Base-by-base conservation (phyloP, 2,797 vertebrate species). In the Thunnus albacares region DNA sequence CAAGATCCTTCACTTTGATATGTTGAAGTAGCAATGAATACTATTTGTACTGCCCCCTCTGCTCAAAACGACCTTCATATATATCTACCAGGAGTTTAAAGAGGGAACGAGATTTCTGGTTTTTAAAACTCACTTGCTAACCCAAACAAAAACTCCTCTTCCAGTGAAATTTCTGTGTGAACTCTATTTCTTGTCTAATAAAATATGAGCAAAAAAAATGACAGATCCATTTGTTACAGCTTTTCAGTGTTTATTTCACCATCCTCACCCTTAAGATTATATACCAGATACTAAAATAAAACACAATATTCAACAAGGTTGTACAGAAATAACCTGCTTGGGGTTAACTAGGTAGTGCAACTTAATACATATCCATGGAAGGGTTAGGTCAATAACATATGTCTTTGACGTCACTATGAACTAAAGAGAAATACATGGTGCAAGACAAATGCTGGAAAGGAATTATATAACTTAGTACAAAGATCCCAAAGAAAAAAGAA, bases 161-260 rank as follows among this genome's bases (percentile, higher is more conserved):
- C 15, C 12, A 26, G 9, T 22, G 4, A 33, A 33, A 33, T 33
- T 33, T 33, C 30, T 33, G 6, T 33, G 30, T 4, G 5, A 33
- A 6, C 30, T 33, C 6, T 6, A 30, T 30, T 38, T 38, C 9
- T 11, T 38, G 10, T 38, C 10, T 38, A 38, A 38, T 38, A 11
- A 10, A 11, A 38, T 10, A 38, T 38, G 38, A 38, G 38, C 11
- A 38, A 38, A 12, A 38, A 38, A 12, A 38, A 38, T 38, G 38
- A 38, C 38, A 38, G 38, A 30, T 14, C 2, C 6, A 53, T 22
- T 45, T 59, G 11, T 79, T 79, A 49, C 77, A 79, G 59, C 47
- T 79, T 89, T 81, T 89, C 76, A 75, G 45, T 66, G 22, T 92
- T 93, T 93, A 91, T 91, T 93, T 71, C 67, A 83, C 35, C 60